phyloP scores from a whole-genome alignment of 2,888 invertebrate genomes.

The Ariolimax columbianus region DNA sequence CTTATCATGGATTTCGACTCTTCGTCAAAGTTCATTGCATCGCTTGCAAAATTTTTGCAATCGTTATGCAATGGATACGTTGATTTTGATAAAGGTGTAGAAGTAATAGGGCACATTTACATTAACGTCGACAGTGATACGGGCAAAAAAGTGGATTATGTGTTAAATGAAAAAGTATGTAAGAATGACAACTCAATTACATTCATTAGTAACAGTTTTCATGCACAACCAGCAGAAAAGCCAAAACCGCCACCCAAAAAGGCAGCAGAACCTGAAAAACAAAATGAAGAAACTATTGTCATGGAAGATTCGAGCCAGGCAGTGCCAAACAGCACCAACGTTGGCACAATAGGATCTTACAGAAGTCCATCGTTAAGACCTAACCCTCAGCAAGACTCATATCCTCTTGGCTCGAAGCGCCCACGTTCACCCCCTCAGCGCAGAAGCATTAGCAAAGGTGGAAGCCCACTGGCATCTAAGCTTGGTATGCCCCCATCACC shows the following conservation, averaged over 20 bases:
- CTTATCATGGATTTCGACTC: slow-evolving; percentile 56
- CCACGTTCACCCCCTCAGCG: slow-evolving; percentile 43
- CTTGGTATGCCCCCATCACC: slow-evolving; percentile 45
- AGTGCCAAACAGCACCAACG: slow-evolving; percentile 52
- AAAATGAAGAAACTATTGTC: slow-evolving; percentile 43
- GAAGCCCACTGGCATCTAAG: slow-evolving; percentile 19
- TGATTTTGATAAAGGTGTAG: slow-evolving; percentile 57
- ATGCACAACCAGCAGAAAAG: slow-evolving; percentile 55
- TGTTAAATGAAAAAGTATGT: slow-evolving; percentile 58
- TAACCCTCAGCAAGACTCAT: slow-evolving; percentile 22
- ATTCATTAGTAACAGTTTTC: slow-evolving; percentile 58
- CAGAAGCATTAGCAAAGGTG: slow-evolving; percentile 9
- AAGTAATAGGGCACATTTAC: slow-evolving; percentile 58
- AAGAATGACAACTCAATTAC: slow-evolving; percentile 58
- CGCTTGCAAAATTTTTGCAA: slow-evolving; percentile 55
- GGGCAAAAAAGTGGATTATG: slow-evolving; percentile 55
- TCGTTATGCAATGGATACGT: slow-evolving; percentile 58
- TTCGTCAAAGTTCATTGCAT: slow-evolving; percentile 57
- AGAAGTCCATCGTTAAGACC: slow-evolving; percentile 38
- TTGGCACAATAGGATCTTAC: slow-evolving; percentile 49
- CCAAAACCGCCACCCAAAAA: slow-evolving; percentile 48
- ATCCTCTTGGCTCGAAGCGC: slow-evolving; percentile 38
- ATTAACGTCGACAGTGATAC: slow-evolving; percentile 56
- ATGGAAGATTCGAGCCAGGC: slow-evolving; percentile 49
- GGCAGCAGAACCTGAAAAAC: slow-evolving; percentile 41